Evolutionary conservation across 2,888 invertebrate genomes (phyloP).

Genomic region (Lumbricus terrestris): DNA sequence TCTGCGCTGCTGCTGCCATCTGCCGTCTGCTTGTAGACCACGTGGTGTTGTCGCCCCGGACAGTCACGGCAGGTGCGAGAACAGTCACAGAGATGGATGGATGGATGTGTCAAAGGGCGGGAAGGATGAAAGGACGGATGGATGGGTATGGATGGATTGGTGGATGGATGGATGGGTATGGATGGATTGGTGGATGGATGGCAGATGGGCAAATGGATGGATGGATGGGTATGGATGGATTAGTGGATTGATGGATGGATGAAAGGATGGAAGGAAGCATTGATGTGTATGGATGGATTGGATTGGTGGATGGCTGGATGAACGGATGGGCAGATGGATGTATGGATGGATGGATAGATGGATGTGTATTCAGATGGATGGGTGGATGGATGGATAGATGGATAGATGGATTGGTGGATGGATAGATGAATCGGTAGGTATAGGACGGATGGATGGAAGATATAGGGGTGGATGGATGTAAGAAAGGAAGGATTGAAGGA

Average conservation of each 20-base stretch:
- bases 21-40: not conserved
- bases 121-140: conserved; percentile 23
- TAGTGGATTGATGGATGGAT: not conserved
- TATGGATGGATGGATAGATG: conserved; percentile 28
- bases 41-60: not conserved
- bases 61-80: not conserved
- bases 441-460: not conserved
- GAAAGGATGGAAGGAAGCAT: not conserved
- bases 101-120: not conserved
- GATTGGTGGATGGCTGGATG: conserved; percentile 28
- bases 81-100: not conserved
- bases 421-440: not conserved
- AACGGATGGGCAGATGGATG: no score
- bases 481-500: conserved; percentile 28
- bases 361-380: no score
- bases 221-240: no score
- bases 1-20: not conserved
- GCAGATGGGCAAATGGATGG: not conserved
- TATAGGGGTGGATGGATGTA: not conserved
- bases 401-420: no score
- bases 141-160: conserved; percentile 25
- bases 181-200: not conserved
- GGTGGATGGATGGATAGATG: no score
- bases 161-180: conserved; percentile 17
- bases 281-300: conserved; percentile 20